Evolutionary conservation across 2,888 invertebrate species (phyloP), one percentile per base, ranked within the genome.

Genomic region (Phasia obesa): DNA sequence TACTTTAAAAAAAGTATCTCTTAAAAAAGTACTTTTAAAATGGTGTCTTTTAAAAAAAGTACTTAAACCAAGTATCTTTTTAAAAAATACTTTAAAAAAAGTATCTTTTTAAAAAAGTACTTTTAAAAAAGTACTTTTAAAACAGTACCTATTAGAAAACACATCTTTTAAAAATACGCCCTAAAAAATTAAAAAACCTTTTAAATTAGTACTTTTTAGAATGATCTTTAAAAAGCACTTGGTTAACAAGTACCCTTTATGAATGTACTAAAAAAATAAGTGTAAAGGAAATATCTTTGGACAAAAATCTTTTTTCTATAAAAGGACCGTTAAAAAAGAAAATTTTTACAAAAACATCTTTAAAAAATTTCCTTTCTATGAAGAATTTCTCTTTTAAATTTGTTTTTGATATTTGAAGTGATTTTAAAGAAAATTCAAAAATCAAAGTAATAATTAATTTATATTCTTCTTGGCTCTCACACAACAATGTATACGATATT

Each of bases 401-500:
- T n/a, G 1, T n/a, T 17, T 47, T 47, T 7, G 7, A 47, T 6
- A 47, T 13, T 42, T 47, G 5, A 60, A 49, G 23, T 38, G 31
- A 47, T 23, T 2, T 19, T 6, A 64, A 27, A 74, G 35, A 31
- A 64, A 19, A 35, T 21, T 15, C 21, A 25, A 25, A 42, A n/a
- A n/a, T n/a, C 1, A 9, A 74, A 67, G 47, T 42, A 88, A 87
- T 87, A 89, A 89, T 88, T 89, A 64, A 44, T 59, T 74, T 53
- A 64, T 4, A 64, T 44, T 64, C 53, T 38, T 53, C 31, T 25
- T 57, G 51, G 27, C 23, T 27, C 35, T 21, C 38, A 27, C 51
- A 55, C 85, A 89, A 89, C 86, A 86, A 89, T 90, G 89, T 89
- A 89, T 89, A 89, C 89, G 89, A 89, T 90, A 88, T 88, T 88